phyloP scores from a whole-genome alignment of 2,888 invertebrate species.

The Caenorhabditis japonica region DNA sequence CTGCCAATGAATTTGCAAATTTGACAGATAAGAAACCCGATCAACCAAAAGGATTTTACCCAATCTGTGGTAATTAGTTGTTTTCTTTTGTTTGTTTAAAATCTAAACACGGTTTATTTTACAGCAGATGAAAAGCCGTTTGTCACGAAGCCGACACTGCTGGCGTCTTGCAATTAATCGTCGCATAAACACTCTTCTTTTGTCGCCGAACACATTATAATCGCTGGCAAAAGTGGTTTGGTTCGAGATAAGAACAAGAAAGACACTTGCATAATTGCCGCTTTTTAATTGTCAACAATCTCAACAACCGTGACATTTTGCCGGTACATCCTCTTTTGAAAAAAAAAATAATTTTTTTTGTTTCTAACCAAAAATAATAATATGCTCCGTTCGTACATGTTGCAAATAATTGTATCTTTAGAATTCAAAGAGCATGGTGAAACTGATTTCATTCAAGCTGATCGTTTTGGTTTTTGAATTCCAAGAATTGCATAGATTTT shows the following conservation, averaged over 20 bases:
- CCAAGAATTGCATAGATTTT: too few species aligned
- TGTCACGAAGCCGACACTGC: constrained; percentile 14
- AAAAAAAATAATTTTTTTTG: too few species aligned
- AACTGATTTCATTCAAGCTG: too few species aligned
- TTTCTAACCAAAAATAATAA: too few species aligned
- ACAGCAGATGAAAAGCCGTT: constrained; percentile 34
- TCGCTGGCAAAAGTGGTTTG: constrained; percentile 7
- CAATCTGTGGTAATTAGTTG: too few species aligned
- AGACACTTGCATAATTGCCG: constrained; percentile 23
- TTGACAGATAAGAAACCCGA: not conserved
- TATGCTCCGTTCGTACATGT: too few species aligned
- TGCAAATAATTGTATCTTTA: too few species aligned
- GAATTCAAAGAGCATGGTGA: too few species aligned
- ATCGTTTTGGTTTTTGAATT: too few species aligned
- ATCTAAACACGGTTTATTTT: not conserved
- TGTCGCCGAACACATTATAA: not conserved
- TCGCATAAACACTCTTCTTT: not conserved
- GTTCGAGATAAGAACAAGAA: constrained; percentile 16
- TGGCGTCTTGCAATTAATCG: constrained; percentile 14
- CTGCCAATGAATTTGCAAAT: not conserved
- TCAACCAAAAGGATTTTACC: not conserved
- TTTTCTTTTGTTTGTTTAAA: not conserved
- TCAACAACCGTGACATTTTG: constrained; percentile 2
- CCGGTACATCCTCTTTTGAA: too few species aligned
- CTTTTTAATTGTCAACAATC: not conserved